Percentiles rank a stretch among this genome's conserved stretches.
Evolutionary conservation across 2,113 vertebrate genomes (phyloP).

Genomic region (Oncorhynchus clarkii): DNA sequence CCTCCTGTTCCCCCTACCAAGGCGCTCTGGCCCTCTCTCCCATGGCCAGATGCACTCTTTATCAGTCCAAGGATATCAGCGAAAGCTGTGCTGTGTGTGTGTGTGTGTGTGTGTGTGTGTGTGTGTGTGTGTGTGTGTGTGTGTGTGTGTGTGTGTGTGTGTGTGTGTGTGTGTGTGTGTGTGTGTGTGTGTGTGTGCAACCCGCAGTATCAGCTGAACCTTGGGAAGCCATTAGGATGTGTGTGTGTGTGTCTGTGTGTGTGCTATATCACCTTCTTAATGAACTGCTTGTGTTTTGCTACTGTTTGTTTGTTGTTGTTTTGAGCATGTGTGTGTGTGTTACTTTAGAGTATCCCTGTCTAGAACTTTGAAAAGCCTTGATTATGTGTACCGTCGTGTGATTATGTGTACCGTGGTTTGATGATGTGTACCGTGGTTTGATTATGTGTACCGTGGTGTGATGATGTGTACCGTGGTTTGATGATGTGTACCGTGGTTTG

Average conservation of each 20-base stretch:
- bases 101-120: background rate
- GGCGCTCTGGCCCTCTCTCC: constrained; percentile 67
- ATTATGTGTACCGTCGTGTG: background rate
- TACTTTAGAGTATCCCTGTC: background rate
- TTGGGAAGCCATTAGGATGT: background rate
- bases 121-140: background rate
- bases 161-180: no score
- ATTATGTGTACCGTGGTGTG: no score
- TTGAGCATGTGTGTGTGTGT: background rate
- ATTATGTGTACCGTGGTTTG: no score
- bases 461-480: no score
- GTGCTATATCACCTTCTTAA: background rate
- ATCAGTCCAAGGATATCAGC: constrained; percentile 44
- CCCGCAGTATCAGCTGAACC: background rate
- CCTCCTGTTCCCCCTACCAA: background rate
- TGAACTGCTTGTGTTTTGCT: background rate
- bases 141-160: no score
- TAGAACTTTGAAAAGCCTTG: background rate
- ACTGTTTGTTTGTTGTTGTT: background rate
- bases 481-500: no score
- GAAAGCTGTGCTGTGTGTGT: no score
- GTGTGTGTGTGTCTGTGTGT: background rate
- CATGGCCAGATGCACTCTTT: constrained; percentile 73
- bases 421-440: no score
- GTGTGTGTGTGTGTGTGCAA: background rate